Evolutionary conservation across 2,797 vertebrate species (phyloP), one percentile per base, ranked within the genome.

Genomic region (Sebastiscus albofasciatus): DNA sequence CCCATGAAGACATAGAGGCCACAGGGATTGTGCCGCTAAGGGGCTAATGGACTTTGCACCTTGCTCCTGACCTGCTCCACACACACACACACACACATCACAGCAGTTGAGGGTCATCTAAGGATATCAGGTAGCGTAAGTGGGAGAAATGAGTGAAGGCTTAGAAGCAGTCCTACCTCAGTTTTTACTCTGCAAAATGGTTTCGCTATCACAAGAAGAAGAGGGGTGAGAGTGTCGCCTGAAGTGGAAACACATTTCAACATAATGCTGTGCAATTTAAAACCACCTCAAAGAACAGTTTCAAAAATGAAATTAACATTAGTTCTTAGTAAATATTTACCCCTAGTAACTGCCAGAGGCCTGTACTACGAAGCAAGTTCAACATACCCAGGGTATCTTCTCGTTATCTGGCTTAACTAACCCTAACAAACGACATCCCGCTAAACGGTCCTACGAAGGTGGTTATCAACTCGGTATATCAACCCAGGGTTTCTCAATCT

Each of bases 31-130:
- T 68, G 65, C 42, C 72, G 39, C 61, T 86, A 82, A 89, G 80
- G 60, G 55, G 59, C 68, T 88, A 72, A 85, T 87, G 75, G 73
- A 71, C 71, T 42, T 69, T 81, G 76, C 72, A 58, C 58, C 46
- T 72, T 75, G 80, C 39, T 42, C 52, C 52, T 29, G 39, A 69
- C 7, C 61, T 2, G 0, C 20, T 27, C 2, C 59, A 26, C 69
- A 36, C 27, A 62, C 11, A 27, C 36, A 24, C 13, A 49, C 39
- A 52, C 12, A 39, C 62, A 71, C 62, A 39, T 46, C 34, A 8
- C 67, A 86, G 55, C 49, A 49, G 20, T 2, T 36, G 39, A 67
- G 70, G 75, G 82, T 88, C 69, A 39, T 75, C n/a, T 81, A 26
- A 84, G 78, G 74, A 79, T 39, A 82, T 54, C 8, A 73, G 24